phyloP scores from a whole-genome alignment of 2,888 invertebrate species.

The Cremastobaeus sp. region DNA sequence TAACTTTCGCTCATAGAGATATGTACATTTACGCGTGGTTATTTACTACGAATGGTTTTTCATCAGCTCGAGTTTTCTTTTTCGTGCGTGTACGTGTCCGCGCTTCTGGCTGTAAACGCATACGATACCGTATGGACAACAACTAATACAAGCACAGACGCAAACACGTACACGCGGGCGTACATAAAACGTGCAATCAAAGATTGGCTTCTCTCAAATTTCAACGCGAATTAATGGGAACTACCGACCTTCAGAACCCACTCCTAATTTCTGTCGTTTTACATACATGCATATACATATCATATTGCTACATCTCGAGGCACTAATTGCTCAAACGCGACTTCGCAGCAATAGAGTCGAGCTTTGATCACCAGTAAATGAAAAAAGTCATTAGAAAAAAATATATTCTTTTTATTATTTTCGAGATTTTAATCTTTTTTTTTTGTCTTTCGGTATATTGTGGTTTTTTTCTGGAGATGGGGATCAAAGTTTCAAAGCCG shows the following conservation, averaged over 20 bases:
- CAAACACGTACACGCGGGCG: conserved; percentile 55
- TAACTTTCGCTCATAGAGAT: conserved; percentile 50
- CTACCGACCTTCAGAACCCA: conserved; percentile 10
- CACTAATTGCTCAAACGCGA: conserved; percentile 65
- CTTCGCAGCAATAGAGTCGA: conserved; percentile 44
- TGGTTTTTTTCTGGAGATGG: conserved; percentile 5
- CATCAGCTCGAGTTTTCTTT: conserved; percentile 14
- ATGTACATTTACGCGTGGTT: conserved; percentile 52
- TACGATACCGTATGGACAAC: conserved; percentile 4
- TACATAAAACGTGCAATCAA: conserved; percentile 40
- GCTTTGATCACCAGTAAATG: conserved; percentile 35
- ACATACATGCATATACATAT: conserved; percentile 65
- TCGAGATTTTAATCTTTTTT: conserved; percentile 18
- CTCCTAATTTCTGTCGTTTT: conserved; percentile 49
- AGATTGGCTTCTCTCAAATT: conserved; percentile 23
- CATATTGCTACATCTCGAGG: conserved; percentile 67
- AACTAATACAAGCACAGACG: conserved; percentile 12
- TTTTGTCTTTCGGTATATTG: conserved; percentile 10
- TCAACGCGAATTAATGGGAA: conserved; percentile 49
- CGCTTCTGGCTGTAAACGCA: not conserved
- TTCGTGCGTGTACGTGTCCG: conserved; percentile 3
- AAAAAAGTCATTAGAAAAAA: conserved; percentile 14
- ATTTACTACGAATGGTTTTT: conserved; percentile 33
- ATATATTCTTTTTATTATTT: conserved; percentile 9
- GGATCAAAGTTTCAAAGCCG: conserved; percentile 42